These are phyloP conservation scores for Metaphire vulgaris DNA, from an alignment of 1,140 invertebrate species.

Conservation along the genomic window DNA sequence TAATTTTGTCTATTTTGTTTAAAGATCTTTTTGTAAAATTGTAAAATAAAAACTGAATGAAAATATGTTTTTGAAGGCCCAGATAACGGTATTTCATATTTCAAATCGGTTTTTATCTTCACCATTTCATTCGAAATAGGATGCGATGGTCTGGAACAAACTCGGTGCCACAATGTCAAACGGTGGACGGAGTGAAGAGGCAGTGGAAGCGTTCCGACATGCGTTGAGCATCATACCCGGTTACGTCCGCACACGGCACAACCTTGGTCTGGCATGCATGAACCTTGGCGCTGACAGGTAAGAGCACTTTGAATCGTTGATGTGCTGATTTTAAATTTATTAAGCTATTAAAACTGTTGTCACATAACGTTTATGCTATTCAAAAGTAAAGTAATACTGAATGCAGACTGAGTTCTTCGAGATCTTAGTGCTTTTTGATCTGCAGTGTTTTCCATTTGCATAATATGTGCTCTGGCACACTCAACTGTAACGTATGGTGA, in stretches of 20 bases:
- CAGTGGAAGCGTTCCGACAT: constrained; percentile 89
- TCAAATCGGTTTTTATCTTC: no score
- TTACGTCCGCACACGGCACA: constrained; percentile 92
- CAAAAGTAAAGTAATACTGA: background rate
- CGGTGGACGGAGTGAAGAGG: constrained; percentile 85
- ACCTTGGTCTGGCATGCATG: constrained; percentile 94
- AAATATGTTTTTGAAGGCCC: no score
- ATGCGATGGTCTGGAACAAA: constrained; percentile 93
- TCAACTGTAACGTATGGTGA: background rate
- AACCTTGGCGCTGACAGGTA: constrained; percentile 87
- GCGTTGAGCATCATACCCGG: constrained; percentile 86
- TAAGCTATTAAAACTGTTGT: background rate
- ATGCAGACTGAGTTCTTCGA: background rate
- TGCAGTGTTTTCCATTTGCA: no score
- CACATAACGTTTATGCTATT: background rate
- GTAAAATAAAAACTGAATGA: no score
- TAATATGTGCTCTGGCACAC: no score
- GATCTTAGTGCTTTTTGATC: background rate
- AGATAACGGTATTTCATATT: no score
- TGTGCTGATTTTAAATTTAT: background rate
- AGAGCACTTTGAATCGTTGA: no score
- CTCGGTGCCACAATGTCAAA: constrained; percentile 94
- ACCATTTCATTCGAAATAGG: no score
- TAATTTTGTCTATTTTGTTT: no score
- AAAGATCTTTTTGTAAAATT: no score